Evolutionary conservation across 2,113 vertebrate genomes (phyloP).

Genomic region (Saimiri boliviensis): DNA sequence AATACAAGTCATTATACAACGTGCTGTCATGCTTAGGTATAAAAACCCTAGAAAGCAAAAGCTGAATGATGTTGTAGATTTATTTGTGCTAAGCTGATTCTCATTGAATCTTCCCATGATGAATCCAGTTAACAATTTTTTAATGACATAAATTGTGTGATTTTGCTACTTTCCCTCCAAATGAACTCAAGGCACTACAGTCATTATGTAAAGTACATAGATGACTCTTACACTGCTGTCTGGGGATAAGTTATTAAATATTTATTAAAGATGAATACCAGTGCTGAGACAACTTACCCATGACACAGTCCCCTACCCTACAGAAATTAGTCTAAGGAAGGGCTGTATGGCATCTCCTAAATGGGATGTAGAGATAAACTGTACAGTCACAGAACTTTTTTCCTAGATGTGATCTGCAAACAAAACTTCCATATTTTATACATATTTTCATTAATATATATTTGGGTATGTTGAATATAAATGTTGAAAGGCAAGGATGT

Average conservation of each 20-base stretch:
- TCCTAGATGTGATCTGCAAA: background rate
- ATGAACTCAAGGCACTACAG: background rate
- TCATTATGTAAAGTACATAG: background rate
- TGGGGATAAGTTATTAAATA: constrained; percentile 45
- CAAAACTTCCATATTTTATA: background rate
- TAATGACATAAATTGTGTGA: background rate
- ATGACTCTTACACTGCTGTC: background rate
- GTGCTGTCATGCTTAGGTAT: background rate
- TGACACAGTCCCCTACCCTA: background rate
- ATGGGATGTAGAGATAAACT: background rate
- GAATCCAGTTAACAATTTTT: background rate
- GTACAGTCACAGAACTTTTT: background rate
- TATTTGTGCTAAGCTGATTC: background rate
- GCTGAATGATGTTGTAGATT: background rate
- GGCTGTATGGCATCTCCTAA: background rate
- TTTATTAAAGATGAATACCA: constrained; percentile 15
- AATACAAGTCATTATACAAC: background rate
- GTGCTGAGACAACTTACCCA: background rate
- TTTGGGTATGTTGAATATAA: constrained; percentile 1
- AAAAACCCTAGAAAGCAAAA: background rate
- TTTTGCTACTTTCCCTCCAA: background rate
- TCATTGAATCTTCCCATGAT: background rate
- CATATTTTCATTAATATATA: constrained; percentile 31
- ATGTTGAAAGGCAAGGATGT: background rate
- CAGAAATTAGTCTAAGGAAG: background rate